Evolutionary conservation across 2,113 vertebrate genomes (phyloP).

Genomic region (Thoracochromis brauschi): DNA sequence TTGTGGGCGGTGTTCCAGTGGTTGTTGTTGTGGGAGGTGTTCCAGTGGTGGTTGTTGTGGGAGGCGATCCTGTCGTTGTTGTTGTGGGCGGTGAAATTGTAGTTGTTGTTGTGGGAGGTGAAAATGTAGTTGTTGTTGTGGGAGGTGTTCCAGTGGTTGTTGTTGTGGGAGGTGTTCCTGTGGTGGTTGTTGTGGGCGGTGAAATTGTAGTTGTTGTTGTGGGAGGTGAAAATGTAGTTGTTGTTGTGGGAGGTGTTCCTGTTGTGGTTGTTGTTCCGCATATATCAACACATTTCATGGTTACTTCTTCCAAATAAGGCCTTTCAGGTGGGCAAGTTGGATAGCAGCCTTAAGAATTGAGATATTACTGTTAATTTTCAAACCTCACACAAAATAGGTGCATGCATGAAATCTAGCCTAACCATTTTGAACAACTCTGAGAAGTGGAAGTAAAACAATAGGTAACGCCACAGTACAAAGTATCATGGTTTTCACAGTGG

Average conservation of each 20-base stretch:
- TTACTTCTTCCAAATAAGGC: constrained; percentile 79
- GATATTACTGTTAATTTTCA: not conserved
- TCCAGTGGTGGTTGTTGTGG: no score
- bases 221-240: rapidly evolving
- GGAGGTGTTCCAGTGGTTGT: rapidly evolving
- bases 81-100: no score
- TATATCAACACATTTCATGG: constrained; percentile 76
- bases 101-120: rapidly evolving
- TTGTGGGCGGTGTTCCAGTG: rapidly evolving
- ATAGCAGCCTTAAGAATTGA: constrained; percentile 78
- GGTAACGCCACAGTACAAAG: rapidly evolving
- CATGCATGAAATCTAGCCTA: not conserved
- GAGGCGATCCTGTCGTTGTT: no score
- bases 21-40: no score
- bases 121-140: no score
- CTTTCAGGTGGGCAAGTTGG: constrained; percentile 74
- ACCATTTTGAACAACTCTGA: rapidly evolving
- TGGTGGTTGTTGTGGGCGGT: rapidly evolving
- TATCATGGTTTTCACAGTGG: not conserved
- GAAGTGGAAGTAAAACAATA: not conserved
- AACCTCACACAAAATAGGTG: not conserved
- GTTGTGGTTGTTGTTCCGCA: constrained; percentile 49
- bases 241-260: no score
- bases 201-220: rapidly evolving
- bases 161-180: rapidly evolving